Conservation (phyloP, 1,140 invertebrate genomes). For the Dendrolimus punctatus region DNA sequence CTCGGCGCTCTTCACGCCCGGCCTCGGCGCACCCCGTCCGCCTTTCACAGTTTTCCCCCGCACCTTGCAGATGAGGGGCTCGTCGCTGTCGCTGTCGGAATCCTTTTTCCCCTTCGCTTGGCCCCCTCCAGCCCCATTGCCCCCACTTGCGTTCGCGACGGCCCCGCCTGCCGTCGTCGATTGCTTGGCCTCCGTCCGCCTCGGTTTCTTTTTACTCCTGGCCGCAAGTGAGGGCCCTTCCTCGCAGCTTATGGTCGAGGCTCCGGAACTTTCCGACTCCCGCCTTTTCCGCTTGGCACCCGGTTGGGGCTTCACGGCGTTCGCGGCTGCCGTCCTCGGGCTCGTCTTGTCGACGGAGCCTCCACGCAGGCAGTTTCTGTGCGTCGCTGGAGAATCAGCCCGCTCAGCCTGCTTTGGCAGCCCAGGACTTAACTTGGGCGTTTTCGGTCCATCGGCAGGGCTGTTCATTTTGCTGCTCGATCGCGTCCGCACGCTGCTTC, state of each 20-base stretch:
- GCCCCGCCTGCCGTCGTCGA: slow-evolving; percentile 20
- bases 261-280: slow-evolving; percentile 83
- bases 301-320: slow-evolving; percentile 26
- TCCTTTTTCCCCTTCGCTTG: slow-evolving; percentile 64
- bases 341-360: slow-evolving; percentile 59
- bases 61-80: slow-evolving; percentile 83
- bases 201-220: slow-evolving; percentile 48
- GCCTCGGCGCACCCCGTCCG: slow-evolving; percentile 21
- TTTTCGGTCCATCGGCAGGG: slow-evolving; percentile 76
- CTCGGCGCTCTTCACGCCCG: slow-evolving; percentile 31
- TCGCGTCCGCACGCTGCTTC: slow-evolving; percentile 75
- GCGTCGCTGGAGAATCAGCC: slow-evolving; percentile 63
- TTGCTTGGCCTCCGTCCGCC: slow-evolving; percentile 27
- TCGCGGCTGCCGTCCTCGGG: slow-evolving; percentile 26
- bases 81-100: slow-evolving; percentile 83
- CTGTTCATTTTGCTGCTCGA: slow-evolving; percentile 81
- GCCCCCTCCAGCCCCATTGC: too few relatives aligned
- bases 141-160: background rate
- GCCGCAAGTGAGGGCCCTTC: slow-evolving; percentile 61
- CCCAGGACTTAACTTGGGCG: slow-evolving; percentile 75
- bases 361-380: slow-evolving; percentile 52
- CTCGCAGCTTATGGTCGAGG: slow-evolving; percentile 75
- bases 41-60: slow-evolving; percentile 58
- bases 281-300: slow-evolving; percentile 79
- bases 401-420: slow-evolving; percentile 43